phyloP scores from a whole-genome alignment of 2,888 invertebrate species.

The Melinaea menophilus region DNA sequence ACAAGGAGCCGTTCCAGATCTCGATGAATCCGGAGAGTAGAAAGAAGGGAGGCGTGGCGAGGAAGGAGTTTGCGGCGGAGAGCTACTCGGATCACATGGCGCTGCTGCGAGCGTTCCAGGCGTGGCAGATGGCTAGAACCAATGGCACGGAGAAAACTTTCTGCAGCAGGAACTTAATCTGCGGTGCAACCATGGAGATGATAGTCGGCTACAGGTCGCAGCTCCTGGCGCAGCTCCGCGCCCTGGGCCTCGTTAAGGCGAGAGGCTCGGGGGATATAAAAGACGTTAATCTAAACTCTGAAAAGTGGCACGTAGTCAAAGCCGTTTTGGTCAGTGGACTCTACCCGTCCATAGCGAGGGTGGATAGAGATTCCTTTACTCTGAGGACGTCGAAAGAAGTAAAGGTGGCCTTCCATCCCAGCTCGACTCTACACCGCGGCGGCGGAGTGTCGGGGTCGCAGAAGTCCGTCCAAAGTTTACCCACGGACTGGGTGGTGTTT shows the following conservation, averaged over 20 bases:
- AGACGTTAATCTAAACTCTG: slow-evolving; percentile 89
- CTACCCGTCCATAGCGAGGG: slow-evolving; percentile 91
- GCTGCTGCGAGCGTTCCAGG: slow-evolving; percentile 87
- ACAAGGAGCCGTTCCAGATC: slow-evolving; percentile 87
- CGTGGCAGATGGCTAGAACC: slow-evolving; percentile 80
- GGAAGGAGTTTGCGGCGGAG: slow-evolving; percentile 84
- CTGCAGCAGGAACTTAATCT: slow-evolving; percentile 87
- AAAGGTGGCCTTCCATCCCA: slow-evolving; percentile 74
- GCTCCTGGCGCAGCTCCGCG: slow-evolving; percentile 87
- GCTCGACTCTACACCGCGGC: slow-evolving; percentile 80
- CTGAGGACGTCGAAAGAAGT: slow-evolving; percentile 81
- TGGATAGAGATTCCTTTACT: slow-evolving; percentile 80
- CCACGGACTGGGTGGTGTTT: slow-evolving; percentile 91
- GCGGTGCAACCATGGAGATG: slow-evolving; percentile 92
- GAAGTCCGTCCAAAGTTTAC: slow-evolving; percentile 67
- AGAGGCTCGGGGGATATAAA: slow-evolving; percentile 82
- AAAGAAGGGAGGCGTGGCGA: slow-evolving; percentile 78
- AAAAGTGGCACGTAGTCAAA: slow-evolving; percentile 94
- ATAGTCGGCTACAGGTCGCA: slow-evolving; percentile 91
- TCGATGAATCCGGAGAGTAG: slow-evolving; percentile 83
- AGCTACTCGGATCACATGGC: slow-evolving; percentile 95
- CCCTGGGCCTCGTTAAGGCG: slow-evolving; percentile 84
- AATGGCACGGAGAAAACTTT: slow-evolving; percentile 82
- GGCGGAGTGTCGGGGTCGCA: slow-evolving; percentile 63
- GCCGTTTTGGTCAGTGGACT: slow-evolving; percentile 91